Evolutionary conservation across 2,113 vertebrate genomes (phyloP).

Genomic region (Pteropus alecto): DNA sequence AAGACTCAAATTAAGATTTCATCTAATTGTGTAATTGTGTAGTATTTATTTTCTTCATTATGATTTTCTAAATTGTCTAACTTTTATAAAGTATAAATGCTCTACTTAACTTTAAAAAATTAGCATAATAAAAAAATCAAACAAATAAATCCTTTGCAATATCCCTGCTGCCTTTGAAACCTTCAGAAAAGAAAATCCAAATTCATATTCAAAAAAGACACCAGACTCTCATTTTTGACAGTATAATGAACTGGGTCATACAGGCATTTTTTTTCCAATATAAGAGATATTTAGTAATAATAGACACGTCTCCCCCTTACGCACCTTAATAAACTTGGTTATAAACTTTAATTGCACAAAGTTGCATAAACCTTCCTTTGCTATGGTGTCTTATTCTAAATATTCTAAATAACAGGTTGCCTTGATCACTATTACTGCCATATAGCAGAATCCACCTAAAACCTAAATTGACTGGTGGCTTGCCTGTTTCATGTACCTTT

Average conservation of each 20-base stretch:
- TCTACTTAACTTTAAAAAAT: background rate
- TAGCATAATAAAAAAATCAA: background rate
- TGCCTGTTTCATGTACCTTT: background rate
- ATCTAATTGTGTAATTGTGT: background rate
- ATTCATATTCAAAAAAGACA: background rate
- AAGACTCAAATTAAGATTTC: conserved; percentile 7
- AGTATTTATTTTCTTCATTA: conserved; percentile 7
- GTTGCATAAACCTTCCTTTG: background rate
- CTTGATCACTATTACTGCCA: background rate
- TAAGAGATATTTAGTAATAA: background rate
- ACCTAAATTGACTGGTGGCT: background rate
- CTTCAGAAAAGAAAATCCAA: background rate
- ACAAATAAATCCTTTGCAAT: background rate
- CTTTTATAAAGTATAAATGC: background rate
- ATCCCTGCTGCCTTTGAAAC: background rate
- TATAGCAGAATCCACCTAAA: background rate
- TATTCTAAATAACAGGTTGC: background rate
- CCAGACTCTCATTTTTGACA: background rate
- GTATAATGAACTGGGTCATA: background rate
- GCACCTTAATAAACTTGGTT: background rate
- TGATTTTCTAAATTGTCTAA: background rate
- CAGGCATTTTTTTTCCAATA: background rate
- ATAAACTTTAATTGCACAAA: background rate
- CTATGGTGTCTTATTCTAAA: background rate
- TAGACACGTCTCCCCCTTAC: background rate